These are phyloP conservation scores for Xestobium rufovillosum DNA, from an alignment of 2,888 invertebrate species.

Conservation along the genomic window DNA sequence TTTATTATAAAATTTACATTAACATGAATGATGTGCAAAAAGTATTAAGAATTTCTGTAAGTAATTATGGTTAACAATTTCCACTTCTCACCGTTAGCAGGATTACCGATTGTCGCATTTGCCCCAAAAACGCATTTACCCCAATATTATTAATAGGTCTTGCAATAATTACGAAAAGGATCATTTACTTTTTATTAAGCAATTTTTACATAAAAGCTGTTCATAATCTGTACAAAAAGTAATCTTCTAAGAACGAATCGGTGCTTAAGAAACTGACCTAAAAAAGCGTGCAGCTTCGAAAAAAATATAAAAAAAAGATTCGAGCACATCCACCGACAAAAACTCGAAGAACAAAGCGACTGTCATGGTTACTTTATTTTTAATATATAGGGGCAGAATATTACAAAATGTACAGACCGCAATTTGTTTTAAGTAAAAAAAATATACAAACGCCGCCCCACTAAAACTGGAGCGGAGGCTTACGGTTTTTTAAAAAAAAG, in stretches of 20 bases:
- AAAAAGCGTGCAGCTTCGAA: conserved; percentile 17
- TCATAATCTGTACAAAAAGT: conserved; percentile 43
- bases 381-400: no score
- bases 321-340: conserved; percentile 22
- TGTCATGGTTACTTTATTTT: conserved; percentile 16
- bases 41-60: no score
- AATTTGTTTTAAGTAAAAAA: conserved; percentile 37
- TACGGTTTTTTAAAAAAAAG: conserved; percentile 22
- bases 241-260: conserved; percentile 33
- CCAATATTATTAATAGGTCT: no score
- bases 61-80: no score
- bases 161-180: no score
- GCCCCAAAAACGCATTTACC: no score
- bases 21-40: no score
- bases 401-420: conserved; percentile 43
- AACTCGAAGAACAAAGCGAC: conserved; percentile 5
- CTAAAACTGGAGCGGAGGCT: conserved; percentile 44
- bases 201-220: conserved; percentile 43
- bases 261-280: conserved; percentile 11
- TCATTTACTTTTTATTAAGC: conserved; percentile 45
- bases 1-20: no score
- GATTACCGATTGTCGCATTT: no score
- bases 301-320: conserved; percentile 22
- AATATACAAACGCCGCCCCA: conserved; percentile 40
- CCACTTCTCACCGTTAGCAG: no score